phyloP scores from a whole-genome alignment of 2,888 invertebrate species.

The Megalurothrips usitatus region DNA sequence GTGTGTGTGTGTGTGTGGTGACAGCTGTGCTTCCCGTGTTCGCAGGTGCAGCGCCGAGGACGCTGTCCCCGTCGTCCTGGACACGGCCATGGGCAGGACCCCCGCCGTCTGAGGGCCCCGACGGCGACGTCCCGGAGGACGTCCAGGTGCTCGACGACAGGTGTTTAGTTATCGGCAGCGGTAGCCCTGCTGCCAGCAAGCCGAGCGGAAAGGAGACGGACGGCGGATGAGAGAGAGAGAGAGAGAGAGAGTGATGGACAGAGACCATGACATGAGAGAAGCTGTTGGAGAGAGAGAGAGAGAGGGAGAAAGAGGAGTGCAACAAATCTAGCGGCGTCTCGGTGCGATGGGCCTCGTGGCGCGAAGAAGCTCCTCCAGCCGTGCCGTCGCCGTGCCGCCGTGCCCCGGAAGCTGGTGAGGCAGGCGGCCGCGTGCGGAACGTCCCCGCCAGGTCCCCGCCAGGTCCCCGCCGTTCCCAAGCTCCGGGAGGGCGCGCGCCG shows the following conservation, averaged over 20 bases:
- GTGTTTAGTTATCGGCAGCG: no score
- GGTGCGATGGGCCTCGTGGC: no score
- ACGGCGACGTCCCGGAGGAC: neutral
- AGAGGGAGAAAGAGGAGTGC: no score
- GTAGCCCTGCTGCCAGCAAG: no score
- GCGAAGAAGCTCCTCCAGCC: no score
- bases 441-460: neutral
- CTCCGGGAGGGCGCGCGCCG: no score
- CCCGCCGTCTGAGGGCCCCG: neutral
- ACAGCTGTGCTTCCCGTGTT: neutral
- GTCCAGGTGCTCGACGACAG: no score
- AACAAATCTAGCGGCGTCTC: no score
- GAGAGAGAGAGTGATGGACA: neutral
- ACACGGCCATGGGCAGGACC: slow-evolving; percentile 11
- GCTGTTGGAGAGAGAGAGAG: neutral
- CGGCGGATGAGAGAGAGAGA: no score
- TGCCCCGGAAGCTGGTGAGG: neutral
- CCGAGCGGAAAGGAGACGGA: no score
- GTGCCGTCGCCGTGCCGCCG: neutral
- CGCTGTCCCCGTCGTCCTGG: slow-evolving; percentile 12
- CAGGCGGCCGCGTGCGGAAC: neutral
- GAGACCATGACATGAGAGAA: neutral
- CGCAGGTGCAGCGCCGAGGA: slow-evolving; percentile 13
- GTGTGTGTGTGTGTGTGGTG: no score
- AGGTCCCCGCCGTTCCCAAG: no score